Percentiles rank a stretch among this genome's conserved stretches.
Evolutionary conservation across 2,113 vertebrate genomes (phyloP).

Genomic region (Neotragus moschatus): DNA sequence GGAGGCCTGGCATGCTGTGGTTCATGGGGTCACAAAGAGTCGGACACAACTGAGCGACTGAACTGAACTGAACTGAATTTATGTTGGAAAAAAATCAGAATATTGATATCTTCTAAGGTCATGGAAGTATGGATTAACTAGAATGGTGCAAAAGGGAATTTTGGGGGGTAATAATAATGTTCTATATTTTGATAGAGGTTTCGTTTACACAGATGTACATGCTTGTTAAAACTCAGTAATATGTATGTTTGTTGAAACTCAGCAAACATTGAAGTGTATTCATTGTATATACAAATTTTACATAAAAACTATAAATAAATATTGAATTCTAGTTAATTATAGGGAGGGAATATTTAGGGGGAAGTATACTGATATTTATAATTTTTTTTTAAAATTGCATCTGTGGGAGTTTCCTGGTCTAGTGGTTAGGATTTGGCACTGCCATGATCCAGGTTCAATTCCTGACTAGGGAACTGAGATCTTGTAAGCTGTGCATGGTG

Average conservation of each 20-base stretch:
- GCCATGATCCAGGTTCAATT: neutral
- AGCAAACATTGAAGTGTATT: neutral
- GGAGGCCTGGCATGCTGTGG: no score
- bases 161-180: neutral
- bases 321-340: neutral
- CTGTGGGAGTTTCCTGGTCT: neutral
- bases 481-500: neutral
- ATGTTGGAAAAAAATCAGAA: neutral
- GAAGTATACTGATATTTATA: neutral
- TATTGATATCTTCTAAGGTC: neutral
- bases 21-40: no score
- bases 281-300: neutral
- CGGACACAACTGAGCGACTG: no score
- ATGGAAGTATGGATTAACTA: neutral
- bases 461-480: neutral
- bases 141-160: neutral
- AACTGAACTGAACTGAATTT: neutral
- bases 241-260: neutral
- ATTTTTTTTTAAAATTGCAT: neutral
- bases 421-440: neutral
- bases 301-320: neutral
- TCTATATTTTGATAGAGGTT: neutral
- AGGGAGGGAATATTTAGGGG: neutral
- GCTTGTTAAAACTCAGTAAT: neutral
- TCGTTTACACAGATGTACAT: neutral